Evolutionary conservation across 2,888 invertebrate species (phyloP).

Genomic region (Hymenopus coronatus): DNA sequence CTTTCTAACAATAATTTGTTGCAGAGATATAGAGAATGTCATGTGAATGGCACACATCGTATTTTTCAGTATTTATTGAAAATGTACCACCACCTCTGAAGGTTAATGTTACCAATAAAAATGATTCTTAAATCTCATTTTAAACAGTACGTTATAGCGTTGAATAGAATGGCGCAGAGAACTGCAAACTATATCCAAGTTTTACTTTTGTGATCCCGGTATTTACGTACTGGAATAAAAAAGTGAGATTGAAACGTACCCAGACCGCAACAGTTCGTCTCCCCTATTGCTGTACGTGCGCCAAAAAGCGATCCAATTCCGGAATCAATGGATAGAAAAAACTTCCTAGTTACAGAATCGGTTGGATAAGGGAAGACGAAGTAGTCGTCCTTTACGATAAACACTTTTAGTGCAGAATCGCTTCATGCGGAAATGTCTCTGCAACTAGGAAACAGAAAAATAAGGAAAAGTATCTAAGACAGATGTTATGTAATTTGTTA

Average conservation of each 20-base stretch:
- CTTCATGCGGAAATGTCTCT: background rate
- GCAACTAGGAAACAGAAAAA: background rate
- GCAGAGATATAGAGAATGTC: too few relatives aligned
- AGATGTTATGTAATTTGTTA: too few relatives aligned
- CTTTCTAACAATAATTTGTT: too few relatives aligned
- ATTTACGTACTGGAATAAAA: background rate
- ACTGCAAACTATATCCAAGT: background rate
- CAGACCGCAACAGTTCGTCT: background rate
- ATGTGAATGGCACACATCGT: too few relatives aligned
- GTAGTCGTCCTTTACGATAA: background rate
- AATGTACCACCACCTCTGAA: too few relatives aligned
- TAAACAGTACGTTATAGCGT: too few relatives aligned
- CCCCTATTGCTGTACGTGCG: background rate
- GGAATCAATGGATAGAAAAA: slow-evolving; percentile 21
- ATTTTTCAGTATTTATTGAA: too few relatives aligned
- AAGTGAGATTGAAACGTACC: background rate
- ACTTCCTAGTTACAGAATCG: slow-evolving; percentile 12
- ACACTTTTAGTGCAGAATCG: background rate
- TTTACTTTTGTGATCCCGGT: background rate
- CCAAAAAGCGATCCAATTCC: slow-evolving; percentile 22
- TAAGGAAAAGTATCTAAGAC: too few relatives aligned
- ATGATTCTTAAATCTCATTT: too few relatives aligned
- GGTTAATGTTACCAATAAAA: too few relatives aligned
- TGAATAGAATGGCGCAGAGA: too few relatives aligned
- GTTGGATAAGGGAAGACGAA: background rate